Conservation (phyloP, 2,797 vertebrate genomes). For the Enteromius afrohamiltoni region DNA sequence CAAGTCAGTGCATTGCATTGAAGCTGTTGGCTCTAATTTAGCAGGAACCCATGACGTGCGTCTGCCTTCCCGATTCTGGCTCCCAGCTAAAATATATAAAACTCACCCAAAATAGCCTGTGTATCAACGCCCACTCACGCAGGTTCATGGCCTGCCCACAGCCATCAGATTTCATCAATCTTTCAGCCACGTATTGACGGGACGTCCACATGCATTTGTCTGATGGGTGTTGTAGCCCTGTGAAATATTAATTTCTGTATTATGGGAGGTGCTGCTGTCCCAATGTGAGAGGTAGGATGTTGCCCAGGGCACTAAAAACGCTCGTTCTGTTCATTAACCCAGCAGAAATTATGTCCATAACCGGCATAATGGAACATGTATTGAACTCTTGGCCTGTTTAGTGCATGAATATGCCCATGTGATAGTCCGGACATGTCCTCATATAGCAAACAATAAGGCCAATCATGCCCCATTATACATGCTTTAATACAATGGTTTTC, state of each 20-base stretch:
- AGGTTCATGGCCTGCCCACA: constrained; percentile 70
- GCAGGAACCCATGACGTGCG: constrained; percentile 52
- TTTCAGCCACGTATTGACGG: constrained; percentile 78
- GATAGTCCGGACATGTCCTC: constrained; percentile 54
- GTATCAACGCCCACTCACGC: constrained; percentile 71
- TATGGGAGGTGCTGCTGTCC: constrained; percentile 66
- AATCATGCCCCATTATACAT: constrained; percentile 21
- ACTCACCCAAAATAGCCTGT: constrained; percentile 73
- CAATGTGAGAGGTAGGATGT: constrained; percentile 57
- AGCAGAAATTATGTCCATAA: constrained; percentile 65
- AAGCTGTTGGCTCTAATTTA: constrained; percentile 64
- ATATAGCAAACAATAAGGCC: neutral
- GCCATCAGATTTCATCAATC: constrained; percentile 79
- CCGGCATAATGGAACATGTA: constrained; percentile 60
- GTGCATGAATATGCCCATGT: constrained; percentile 35
- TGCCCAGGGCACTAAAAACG: constrained; percentile 69
- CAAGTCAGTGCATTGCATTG: constrained; percentile 51
- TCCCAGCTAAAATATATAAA: constrained; percentile 66
- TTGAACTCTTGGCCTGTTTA: constrained; percentile 50
- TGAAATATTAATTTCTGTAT: constrained; percentile 79
- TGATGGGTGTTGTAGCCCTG: constrained; percentile 68
- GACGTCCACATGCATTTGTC: constrained; percentile 79
- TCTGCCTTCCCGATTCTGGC: constrained; percentile 62
- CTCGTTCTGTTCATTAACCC: constrained; percentile 69
- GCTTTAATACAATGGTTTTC: constrained; percentile 14